phyloP scores from a whole-genome alignment of 1,140 invertebrate species.

The Idris sp. region DNA sequence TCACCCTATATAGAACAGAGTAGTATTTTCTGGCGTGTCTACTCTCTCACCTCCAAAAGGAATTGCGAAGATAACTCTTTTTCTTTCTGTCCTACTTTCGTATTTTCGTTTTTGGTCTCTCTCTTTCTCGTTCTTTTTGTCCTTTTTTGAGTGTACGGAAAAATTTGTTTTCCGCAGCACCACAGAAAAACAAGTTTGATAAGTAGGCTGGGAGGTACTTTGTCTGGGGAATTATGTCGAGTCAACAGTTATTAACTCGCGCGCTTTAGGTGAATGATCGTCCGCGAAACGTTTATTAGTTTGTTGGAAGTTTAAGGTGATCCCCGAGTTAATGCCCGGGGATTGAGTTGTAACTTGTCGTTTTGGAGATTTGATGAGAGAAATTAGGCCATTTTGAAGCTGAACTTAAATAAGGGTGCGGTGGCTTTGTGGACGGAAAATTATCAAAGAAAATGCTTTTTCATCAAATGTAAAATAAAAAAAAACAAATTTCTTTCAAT shows the following conservation, averaged over 20 bases:
- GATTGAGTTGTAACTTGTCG: slow-evolving; percentile 45
- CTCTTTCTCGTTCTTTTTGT: slow-evolving; percentile 50
- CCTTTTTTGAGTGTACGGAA: slow-evolving; percentile 40
- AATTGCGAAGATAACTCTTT: slow-evolving; percentile 54
- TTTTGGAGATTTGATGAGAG: slow-evolving; percentile 31
- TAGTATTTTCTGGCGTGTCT: slow-evolving; percentile 55
- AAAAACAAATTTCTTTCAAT: no score
- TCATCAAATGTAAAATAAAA: no score
- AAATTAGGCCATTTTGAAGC: slow-evolving; percentile 26
- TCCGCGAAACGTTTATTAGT: slow-evolving; percentile 55
- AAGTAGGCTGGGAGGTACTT: slow-evolving; percentile 49
- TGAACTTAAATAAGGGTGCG: slow-evolving; percentile 16
- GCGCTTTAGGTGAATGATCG: slow-evolving; percentile 43
- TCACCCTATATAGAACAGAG: slow-evolving; percentile 45
- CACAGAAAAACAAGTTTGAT: slow-evolving; percentile 58
- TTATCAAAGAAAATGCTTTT: no score
- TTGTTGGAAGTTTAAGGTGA: slow-evolving; percentile 45
- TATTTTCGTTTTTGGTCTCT: slow-evolving; percentile 53
- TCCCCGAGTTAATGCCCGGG: slow-evolving; percentile 39
- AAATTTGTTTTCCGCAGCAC: slow-evolving; percentile 53
- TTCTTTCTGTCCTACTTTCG: slow-evolving; percentile 56
- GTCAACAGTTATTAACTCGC: slow-evolving; percentile 57
- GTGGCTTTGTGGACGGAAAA: no score
- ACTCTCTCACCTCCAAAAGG: slow-evolving; percentile 56
- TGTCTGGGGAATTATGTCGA: slow-evolving; percentile 54